Base-by-base conservation (phyloP, 2,113 vertebrate species). In the Siniperca chuatsi region DNA sequence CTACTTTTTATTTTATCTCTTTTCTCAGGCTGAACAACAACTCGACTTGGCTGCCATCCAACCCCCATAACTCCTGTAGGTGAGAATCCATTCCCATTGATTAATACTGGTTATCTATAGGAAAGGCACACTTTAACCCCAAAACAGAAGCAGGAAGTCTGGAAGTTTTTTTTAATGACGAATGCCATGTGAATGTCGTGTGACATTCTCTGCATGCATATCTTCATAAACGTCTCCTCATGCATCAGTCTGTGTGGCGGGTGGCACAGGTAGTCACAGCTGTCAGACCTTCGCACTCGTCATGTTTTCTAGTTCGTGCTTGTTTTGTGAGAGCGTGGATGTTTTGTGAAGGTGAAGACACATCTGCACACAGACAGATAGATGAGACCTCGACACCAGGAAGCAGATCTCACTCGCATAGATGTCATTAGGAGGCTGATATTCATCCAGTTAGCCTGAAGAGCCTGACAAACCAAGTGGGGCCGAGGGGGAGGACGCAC, bases 61-160 rank as follows among this genome's bases (percentile, higher is more conserved):
- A 42, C 66, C 55, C 44, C 78, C 3, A 48, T 66, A 33, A 48
- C 78, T 89, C 88, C 77, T 85, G 62, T 50, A 88, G 83, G 85
- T 85, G 79, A 81, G 83, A 75, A 84, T 87, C 74, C 57, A 78
- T 90, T 93, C 72, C 70, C 37, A 89, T 92, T 93, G 82, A 90
- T 87, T 87, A 85, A 79, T 78, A 75, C 73, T 60, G 46, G 66
- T 84, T 87, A 86, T 86, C 69, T 79, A 77, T 50, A 81, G 42
- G 72, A 84, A 75, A 87, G 42, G 42, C 33, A 44, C 67, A 81
- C 54, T 81, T 89, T 77, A 80, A 82, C 89, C 88, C 74, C 46
- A 58, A 65, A 85, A 85, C 78, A 83, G 78, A 84, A 52, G 62
- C 68, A 64, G n/a, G 61, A 72, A 85, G 75, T 78, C 77, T 66